Conservation (phyloP, 2,797 vertebrate species). For the Acipenser ruthenus region DNA sequence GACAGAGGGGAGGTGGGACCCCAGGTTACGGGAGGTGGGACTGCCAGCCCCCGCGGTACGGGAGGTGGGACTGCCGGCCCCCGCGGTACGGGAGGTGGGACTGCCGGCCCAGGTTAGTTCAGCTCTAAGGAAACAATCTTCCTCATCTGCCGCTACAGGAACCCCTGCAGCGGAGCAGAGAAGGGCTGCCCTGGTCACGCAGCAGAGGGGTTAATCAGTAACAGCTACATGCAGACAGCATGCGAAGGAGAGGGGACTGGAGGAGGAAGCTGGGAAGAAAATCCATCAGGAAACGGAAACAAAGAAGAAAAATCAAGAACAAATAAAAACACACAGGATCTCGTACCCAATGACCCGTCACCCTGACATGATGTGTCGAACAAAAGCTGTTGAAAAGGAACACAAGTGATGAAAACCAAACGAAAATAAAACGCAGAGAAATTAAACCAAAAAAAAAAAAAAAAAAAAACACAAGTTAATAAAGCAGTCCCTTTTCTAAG, state of each 20-base stretch:
- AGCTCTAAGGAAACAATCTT: slow-evolving; percentile 2
- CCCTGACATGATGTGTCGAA: slow-evolving; percentile 89
- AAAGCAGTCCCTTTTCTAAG: too few species aligned
- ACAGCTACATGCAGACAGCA: slow-evolving; percentile 37
- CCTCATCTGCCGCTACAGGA: slow-evolving; percentile 12
- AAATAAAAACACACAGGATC: slow-evolving; percentile 27
- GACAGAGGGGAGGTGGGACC: too few species aligned
- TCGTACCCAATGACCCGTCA: slow-evolving; percentile 60
- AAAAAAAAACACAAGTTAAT: too few species aligned
- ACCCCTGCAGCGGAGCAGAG: slow-evolving; percentile 6
- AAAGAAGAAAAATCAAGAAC: slow-evolving; percentile 12
- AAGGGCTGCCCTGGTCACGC: slow-evolving; percentile 11
- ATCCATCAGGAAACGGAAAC: slow-evolving; percentile 8
- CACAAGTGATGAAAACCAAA: slow-evolving; percentile 43
- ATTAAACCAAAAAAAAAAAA: too few species aligned
- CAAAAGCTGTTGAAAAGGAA: slow-evolving; percentile 83
- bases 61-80: too few species aligned
- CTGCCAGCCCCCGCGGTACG: too few species aligned
- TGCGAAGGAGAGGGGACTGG: slow-evolving; percentile 17
- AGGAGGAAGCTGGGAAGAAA: neutral
- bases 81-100: too few species aligned
- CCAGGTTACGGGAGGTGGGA: too few species aligned
- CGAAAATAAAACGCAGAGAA: too few species aligned
- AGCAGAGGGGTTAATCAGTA: slow-evolving; percentile 15
- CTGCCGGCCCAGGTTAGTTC: too few species aligned